Evolutionary conservation across 2,797 vertebrate genomes (phyloP).

Genomic region (Arctocebus calabarensis): DNA sequence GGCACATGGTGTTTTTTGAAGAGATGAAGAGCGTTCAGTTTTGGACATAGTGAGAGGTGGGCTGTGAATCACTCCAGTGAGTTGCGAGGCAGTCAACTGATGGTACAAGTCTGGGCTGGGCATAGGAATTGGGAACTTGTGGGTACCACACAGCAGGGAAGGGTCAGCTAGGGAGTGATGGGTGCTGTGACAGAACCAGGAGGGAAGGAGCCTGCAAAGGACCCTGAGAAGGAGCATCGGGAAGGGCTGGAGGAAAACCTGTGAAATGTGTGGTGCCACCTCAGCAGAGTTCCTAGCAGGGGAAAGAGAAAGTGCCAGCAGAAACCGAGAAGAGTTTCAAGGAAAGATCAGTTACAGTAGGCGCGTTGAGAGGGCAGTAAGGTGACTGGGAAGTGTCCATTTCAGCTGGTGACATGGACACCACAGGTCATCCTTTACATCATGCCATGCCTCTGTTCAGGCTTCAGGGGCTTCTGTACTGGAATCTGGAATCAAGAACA

Average conservation of each 20-base stretch:
- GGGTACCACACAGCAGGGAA: rapidly evolving
- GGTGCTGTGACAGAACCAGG: neutral
- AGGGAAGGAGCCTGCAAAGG: too few relatives aligned
- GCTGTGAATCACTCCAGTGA: too few relatives aligned
- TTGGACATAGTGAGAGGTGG: neutral
- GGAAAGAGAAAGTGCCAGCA: neutral
- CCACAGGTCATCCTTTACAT: neutral
- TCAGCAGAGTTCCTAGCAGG: too few relatives aligned
- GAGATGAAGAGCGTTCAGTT: neutral
- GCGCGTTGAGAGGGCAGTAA: neutral
- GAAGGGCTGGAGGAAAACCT: neutral
- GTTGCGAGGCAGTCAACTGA: too few relatives aligned
- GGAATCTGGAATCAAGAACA: neutral
- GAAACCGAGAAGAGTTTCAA: neutral
- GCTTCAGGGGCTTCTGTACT: neutral
- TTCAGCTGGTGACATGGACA: too few relatives aligned
- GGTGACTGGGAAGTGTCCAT: neutral
- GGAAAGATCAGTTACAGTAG: neutral
- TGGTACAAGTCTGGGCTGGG: neutral
- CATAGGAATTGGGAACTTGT: neutral
- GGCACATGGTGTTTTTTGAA: neutral
- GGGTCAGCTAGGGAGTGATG: too few relatives aligned
- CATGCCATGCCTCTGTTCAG: neutral
- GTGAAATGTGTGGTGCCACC: neutral
- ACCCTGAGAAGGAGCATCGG: neutral